phyloP scores from a whole-genome alignment of 2,888 invertebrate species.

The Rhagophthalmus giganteus region DNA sequence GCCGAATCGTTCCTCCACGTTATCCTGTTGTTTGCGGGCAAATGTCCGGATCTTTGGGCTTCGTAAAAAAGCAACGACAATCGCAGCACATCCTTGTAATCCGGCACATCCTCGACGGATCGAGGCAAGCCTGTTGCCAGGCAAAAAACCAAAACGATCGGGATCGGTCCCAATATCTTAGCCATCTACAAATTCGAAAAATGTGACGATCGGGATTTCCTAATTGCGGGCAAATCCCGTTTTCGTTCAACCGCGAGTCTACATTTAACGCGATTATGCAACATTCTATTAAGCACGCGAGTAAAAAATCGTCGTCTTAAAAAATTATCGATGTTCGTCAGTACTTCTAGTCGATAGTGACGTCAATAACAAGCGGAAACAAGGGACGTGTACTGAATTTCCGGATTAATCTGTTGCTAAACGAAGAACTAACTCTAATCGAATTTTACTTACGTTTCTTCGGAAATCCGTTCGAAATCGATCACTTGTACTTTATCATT shows the following conservation, averaged over 20 bases:
- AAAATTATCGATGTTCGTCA: too few relatives aligned
- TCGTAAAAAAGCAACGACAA: conserved; percentile 61
- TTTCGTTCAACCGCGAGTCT: background rate
- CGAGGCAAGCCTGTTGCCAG: background rate
- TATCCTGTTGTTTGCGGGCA: conserved; percentile 58
- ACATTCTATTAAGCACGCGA: too few relatives aligned
- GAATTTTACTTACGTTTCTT: background rate
- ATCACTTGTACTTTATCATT: conserved; percentile 9
- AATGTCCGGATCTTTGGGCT: conserved; percentile 60
- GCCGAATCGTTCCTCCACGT: conserved; percentile 61
- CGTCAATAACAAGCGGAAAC: conserved; percentile 26
- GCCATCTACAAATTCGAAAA: conserved; percentile 11
- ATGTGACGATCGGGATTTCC: background rate
- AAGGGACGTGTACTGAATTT: conserved; percentile 21
- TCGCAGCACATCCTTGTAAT: conserved; percentile 57
- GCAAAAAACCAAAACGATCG: conserved; percentile 4
- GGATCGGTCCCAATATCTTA: conserved; percentile 2
- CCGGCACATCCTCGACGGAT: conserved; percentile 18
- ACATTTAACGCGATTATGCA: background rate
- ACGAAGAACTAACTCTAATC: background rate
- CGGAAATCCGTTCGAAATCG: background rate
- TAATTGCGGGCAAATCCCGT: background rate
- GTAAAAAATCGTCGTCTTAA: too few relatives aligned
- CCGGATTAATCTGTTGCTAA: conserved; percentile 5
- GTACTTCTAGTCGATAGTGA: conserved; percentile 5